Percentiles rank a stretch among this genome's conserved stretches.
These are phyloP conservation scores for Gorsachius goisagi DNA, from an alignment of 2,113 vertebrate genomes.

Conservation along the genomic window DNA sequence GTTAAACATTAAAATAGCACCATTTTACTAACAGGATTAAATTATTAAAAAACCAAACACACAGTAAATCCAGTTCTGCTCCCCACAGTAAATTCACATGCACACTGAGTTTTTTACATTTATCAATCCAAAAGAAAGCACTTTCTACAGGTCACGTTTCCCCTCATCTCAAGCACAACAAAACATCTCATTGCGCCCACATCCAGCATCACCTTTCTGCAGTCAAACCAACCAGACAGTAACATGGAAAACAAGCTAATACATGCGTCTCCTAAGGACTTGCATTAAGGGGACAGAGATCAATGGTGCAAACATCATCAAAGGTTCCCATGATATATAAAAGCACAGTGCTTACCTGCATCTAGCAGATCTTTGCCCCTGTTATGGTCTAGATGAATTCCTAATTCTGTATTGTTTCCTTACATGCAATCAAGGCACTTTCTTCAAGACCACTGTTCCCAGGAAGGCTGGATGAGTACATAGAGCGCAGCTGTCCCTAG, in stretches of 20 bases:
- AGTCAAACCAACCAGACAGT: not conserved
- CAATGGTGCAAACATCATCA: not conserved
- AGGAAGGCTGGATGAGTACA: not conserved
- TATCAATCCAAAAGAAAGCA: not conserved
- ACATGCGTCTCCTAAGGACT: accelerated
- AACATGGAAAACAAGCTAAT: not conserved
- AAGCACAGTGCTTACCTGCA: not conserved
- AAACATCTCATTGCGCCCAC: not conserved
- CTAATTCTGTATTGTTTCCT: not conserved
- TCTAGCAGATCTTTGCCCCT: not conserved
- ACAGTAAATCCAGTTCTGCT: not conserved
- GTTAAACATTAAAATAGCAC: not conserved
- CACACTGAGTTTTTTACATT: not conserved
- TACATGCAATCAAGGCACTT: not conserved
- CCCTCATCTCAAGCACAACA: not conserved
- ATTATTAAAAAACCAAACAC: not conserved
- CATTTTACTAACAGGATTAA: not conserved
- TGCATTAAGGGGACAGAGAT: not conserved
- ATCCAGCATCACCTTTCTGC: not conserved
- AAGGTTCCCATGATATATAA: not conserved
- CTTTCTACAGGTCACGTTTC: not conserved
- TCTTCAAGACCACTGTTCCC: not conserved
- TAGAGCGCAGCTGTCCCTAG: not conserved
- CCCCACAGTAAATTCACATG: not conserved
- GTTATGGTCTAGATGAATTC: not conserved